Evolutionary conservation across 2,113 vertebrate genomes (phyloP).

Genomic region (Corythornis madagascariensis): DNA sequence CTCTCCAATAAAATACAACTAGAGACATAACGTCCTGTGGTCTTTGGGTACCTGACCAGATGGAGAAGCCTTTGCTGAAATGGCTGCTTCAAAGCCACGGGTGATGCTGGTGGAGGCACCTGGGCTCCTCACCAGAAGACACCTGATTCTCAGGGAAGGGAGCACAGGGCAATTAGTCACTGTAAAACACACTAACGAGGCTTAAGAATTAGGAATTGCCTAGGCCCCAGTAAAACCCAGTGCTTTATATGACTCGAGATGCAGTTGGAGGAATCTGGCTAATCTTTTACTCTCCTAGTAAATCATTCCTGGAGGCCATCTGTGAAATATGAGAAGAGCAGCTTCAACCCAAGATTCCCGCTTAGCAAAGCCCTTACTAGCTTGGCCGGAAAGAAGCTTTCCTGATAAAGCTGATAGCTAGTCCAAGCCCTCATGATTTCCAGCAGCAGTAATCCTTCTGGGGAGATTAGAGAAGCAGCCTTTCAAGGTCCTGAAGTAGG

Average conservation of each 20-base stretch:
- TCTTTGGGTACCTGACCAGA: not conserved
- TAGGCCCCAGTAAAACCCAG: not conserved
- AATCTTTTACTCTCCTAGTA: conserved; percentile 64
- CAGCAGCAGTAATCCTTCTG: conserved; percentile 47
- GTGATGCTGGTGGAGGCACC: not conserved
- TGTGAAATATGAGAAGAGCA: conserved; percentile 62
- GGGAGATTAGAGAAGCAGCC: conserved; percentile 8
- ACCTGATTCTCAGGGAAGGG: not conserved
- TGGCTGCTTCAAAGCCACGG: accelerated
- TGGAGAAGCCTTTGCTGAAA: not conserved
- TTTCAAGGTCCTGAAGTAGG: not conserved
- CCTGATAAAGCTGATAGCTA: conserved; percentile 46
- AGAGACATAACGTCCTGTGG: not conserved
- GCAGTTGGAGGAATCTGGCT: conserved; percentile 57
- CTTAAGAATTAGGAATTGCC: not conserved
- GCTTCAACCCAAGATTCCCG: not conserved
- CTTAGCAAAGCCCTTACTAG: conserved; percentile 9
- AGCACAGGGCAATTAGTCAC: not conserved
- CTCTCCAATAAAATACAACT: not conserved
- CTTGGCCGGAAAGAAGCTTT: conserved; percentile 51
- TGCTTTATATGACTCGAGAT: not conserved
- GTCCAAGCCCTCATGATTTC: conserved; percentile 33
- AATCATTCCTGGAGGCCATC: conserved; percentile 63
- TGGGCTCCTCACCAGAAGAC: not conserved
- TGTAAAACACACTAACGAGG: not conserved